These are phyloP conservation scores for Xestia c-nigrum DNA, from an alignment of 2,888 invertebrate species.

Conservation along the genomic window DNA sequence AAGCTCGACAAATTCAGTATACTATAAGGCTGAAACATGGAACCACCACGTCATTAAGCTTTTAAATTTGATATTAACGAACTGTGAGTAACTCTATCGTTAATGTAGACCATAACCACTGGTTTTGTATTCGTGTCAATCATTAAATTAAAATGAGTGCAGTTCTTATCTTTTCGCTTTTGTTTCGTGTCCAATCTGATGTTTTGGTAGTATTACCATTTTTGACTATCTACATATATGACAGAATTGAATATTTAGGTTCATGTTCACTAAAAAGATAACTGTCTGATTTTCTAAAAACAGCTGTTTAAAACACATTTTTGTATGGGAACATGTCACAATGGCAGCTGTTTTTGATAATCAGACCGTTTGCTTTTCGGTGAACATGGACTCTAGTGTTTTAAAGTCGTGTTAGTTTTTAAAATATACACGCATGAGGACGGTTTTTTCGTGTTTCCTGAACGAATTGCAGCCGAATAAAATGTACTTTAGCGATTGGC, in stretches of 20 bases:
- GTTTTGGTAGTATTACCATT: background rate
- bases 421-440: background rate
- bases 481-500: slow-evolving; percentile 72
- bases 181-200: background rate
- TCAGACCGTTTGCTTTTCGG: no score
- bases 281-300: no score
- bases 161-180: background rate
- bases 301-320: no score
- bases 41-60: background rate
- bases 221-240: background rate
- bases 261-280: no score
- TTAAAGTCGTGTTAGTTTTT: background rate
- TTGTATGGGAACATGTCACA: no score
- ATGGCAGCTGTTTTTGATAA: no score
- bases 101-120: background rate
- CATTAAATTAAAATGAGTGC: background rate
- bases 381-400: background rate
- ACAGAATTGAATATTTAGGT: background rate
- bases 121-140: background rate
- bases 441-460: slow-evolving; percentile 13
- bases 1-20: slow-evolving; percentile 2
- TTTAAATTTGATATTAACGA: background rate
- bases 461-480: slow-evolving; percentile 68
- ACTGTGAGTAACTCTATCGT: background rate
- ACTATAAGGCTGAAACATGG: background rate